Base-by-base conservation (phyloP, 1,140 invertebrate genomes). In the Papilio polyxenes region DNA sequence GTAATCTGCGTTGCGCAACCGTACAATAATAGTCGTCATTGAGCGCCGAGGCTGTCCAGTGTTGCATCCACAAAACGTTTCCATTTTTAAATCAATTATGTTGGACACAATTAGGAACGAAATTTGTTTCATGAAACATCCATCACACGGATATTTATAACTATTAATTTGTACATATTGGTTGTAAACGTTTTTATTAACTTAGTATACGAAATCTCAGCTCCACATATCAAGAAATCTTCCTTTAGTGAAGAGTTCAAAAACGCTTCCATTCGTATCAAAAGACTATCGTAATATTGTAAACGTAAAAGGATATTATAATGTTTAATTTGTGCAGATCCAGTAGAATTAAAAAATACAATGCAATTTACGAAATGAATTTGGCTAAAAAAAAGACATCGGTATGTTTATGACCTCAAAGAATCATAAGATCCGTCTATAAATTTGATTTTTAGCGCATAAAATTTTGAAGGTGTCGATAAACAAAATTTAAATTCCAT, bases 1-100 rank as follows among this genome's bases (percentile, higher is more conserved):
- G 86, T 86, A 85, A 88, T 89, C 87, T 85, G 77, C 81, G 86
- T 92, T 87, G 88, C 86, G 89, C 89, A 89, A 92, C 88, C 74
- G 75, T 82, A 84, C 84, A 84, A 83, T 86, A 89, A 86, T 84
- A 81, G 82, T 86, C 85, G 86, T 84, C 86, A 90, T 88, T 87
- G 83, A 85, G 59, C 51, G 31, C 62, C 31, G 65, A 72, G 65
- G 65, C 65, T 37, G 65, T 31, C 31, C 65, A 37, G n/a, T 72
- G 65, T 72, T 79, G 44, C 77, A 62, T 37, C 56, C 40, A 77
- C 49, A 51, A 51, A 77, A 56, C 20, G 13, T 56, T 77, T 17
- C 2, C 23, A 31, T 77, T 44, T 77, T 77, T 15, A 77, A 77
- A 49, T 77, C 40, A 77, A 56, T 77, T 56, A 72, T 13, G 51